Percentiles rank a stretch among this genome's conserved stretches.
Conservation (phyloP, 2,113 vertebrate species). For the Rhizomys pruinosus region DNA sequence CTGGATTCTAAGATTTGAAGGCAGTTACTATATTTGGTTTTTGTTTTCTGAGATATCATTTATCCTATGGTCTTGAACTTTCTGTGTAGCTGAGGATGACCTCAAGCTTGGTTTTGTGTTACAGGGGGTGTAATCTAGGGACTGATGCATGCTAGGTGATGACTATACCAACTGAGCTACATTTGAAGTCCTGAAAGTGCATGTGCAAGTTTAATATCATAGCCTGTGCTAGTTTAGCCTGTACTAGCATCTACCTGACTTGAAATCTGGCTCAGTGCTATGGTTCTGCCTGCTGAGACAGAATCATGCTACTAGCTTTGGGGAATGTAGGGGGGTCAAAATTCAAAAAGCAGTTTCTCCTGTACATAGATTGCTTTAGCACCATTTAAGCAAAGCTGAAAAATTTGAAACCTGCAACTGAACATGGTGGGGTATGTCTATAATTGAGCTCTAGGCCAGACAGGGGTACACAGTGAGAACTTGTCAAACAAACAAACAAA, state of each 20-base stretch:
- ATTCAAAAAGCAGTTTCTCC: background rate
- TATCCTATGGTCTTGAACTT: background rate
- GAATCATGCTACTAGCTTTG: background rate
- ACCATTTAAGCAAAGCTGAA: background rate
- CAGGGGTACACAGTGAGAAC: no score
- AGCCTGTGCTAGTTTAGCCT: no score
- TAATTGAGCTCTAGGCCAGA: no score
- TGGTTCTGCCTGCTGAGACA: background rate
- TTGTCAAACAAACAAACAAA: no score
- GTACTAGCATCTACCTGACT: no score
- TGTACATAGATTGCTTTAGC: background rate
- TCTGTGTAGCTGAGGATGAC: background rate
- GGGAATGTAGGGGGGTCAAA: background rate
- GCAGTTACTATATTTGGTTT: background rate
- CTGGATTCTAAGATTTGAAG: background rate
- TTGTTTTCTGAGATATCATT: background rate
- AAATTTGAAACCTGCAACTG: background rate
- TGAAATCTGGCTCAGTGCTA: no score
- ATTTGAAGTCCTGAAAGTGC: background rate
- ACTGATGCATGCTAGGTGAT: background rate
- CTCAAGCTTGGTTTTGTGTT: background rate
- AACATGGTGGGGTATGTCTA: background rate
- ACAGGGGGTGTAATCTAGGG: background rate
- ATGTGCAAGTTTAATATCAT: background rate
- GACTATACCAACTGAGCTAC: background rate